phyloP scores from a whole-genome alignment of 37 sponge, comb jelly and placozoan species.

The Ephydatia muelleri region DNA sequence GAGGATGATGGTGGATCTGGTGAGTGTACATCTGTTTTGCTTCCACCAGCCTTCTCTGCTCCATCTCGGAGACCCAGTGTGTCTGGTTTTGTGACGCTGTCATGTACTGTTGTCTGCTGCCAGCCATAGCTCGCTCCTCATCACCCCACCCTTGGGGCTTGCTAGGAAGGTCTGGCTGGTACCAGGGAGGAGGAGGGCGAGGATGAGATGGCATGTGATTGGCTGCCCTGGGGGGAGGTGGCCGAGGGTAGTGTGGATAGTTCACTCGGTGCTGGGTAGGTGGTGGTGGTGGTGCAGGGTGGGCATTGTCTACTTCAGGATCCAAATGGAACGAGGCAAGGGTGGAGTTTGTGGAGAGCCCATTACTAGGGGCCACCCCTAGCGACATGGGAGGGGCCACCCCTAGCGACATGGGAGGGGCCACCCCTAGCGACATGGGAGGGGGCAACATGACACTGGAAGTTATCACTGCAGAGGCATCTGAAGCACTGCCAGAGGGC shows the following conservation, averaged over 20 bases:
- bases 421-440: no score
- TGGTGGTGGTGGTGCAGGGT: background rate
- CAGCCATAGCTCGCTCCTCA: background rate
- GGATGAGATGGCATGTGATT: background rate
- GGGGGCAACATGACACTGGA: no score
- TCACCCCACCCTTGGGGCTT: background rate
- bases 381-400: background rate
- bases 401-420: no score
- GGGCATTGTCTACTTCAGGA: background rate
- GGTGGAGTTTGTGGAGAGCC: background rate
- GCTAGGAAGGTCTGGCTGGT: background rate
- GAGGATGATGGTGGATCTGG: background rate
- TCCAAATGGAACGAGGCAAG: background rate
- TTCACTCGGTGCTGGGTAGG: background rate
- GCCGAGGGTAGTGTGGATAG: background rate
- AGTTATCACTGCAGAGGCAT: background rate
- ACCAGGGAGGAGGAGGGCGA: background rate
- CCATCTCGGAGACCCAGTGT: slow-evolving; percentile 56
- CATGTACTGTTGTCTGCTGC: background rate
- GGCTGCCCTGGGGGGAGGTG: slow-evolving; percentile 9
- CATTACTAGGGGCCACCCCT: background rate
- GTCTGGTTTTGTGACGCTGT: background rate
- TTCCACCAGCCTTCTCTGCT: slow-evolving; percentile 37
- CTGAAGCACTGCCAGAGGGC: no score
- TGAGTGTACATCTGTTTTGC: slow-evolving; percentile 26